A percentile compares a stretch with the other conserved stretches of the same genome.
These are phyloP conservation scores for Neelides folsomi DNA, from an alignment of 2,888 invertebrate genomes.

Conservation along the genomic window DNA sequence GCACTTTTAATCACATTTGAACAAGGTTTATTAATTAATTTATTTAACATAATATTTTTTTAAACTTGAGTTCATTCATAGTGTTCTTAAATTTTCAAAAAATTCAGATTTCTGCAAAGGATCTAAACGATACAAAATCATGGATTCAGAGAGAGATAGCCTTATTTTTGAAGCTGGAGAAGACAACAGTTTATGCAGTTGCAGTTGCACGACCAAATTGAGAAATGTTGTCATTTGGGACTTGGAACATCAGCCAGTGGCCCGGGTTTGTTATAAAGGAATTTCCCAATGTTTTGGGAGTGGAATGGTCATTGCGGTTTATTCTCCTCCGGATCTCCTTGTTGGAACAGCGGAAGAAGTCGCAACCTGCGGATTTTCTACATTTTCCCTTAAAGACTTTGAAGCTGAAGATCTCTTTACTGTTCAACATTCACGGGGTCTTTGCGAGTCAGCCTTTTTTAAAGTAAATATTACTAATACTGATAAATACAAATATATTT, in stretches of 20 bases:
- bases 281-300: constrained; percentile 13
- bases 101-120: too few species aligned
- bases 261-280: constrained; percentile 27
- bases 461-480: too few species aligned
- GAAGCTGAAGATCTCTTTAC: constrained; percentile 22
- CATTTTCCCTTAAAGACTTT: constrained; percentile 21
- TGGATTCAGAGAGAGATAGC: constrained; percentile 9
- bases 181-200: constrained; percentile 10
- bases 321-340: constrained; percentile 19
- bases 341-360: constrained; percentile 23
- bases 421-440: constrained; percentile 12
- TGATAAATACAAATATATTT: too few species aligned
- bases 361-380: constrained; percentile 14
- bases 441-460: constrained; percentile 1
- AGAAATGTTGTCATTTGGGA: constrained; percentile 25
- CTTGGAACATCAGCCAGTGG: constrained; percentile 16
- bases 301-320: constrained; percentile 22
- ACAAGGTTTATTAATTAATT: too few species aligned
- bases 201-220: constrained; percentile 6
- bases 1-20: too few species aligned
- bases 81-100: too few species aligned
- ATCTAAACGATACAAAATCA: constrained; percentile 9
- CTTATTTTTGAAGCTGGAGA: constrained; percentile 21
- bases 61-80: too few species aligned
- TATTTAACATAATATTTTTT: too few species aligned